phyloP scores from a whole-genome alignment of 2,113 vertebrate species.

The Syngnathus scovelli region DNA sequence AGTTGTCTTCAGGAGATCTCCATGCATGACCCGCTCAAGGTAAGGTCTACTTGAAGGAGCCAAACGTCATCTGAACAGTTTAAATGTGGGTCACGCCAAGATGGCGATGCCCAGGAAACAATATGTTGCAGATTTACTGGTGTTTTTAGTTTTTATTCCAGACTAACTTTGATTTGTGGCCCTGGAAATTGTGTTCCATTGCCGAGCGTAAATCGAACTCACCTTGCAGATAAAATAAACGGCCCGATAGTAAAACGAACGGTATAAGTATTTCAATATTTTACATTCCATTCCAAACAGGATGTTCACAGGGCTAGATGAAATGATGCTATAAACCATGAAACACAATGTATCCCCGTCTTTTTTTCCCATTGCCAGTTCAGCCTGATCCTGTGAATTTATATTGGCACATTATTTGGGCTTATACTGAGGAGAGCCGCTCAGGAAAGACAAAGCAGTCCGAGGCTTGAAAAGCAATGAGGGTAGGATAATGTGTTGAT shows the following conservation, averaged over 20 bases:
- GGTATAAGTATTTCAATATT: not conserved
- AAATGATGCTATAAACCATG: not conserved
- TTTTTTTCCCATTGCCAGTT: not conserved
- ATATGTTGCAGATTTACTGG: not conserved
- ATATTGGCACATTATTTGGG: constrained; percentile 1
- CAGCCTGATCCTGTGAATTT: not conserved
- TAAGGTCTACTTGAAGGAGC: constrained; percentile 12
- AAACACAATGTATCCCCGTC: not conserved
- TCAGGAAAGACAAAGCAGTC: constrained; percentile 1
- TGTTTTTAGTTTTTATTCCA: not conserved
- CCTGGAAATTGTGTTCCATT: constrained; percentile 1
- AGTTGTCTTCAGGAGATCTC: constrained; percentile 58
- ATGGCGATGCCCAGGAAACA: not conserved
- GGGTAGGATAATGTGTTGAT: not conserved
- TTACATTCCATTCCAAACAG: not conserved
- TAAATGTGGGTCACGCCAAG: not conserved
- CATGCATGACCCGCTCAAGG: constrained; percentile 39
- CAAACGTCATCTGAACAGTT: not conserved
- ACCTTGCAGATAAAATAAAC: not conserved
- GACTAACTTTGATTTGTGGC: not conserved
- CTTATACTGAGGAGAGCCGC: not conserved
- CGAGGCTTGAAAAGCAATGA: not conserved
- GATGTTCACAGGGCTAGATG: not conserved
- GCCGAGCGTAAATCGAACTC: not conserved
- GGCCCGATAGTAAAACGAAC: not conserved